Evolutionary conservation across 2,888 invertebrate genomes (phyloP).

Genomic region (Andrena marginata): DNA sequence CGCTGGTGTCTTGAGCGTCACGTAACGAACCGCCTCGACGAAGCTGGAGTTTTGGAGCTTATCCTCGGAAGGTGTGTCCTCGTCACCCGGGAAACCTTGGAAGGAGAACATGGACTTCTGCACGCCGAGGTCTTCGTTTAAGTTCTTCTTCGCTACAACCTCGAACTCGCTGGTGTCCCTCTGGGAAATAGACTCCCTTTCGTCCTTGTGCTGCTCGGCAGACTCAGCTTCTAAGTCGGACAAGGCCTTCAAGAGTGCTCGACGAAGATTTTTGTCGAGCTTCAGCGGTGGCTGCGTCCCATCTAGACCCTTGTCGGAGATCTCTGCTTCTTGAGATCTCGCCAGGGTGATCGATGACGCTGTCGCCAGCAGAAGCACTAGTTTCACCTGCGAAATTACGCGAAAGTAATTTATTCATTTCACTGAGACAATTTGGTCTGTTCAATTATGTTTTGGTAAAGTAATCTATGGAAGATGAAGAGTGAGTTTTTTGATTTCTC

Average conservation of each 20-base stretch:
- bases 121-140: conserved; percentile 69
- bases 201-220: conserved; percentile 84
- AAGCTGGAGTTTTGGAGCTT: conserved; percentile 83
- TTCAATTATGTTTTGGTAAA: no score
- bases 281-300: conserved; percentile 86
- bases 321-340: conserved; percentile 57
- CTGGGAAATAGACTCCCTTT: conserved; percentile 81
- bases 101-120: conserved; percentile 76
- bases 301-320: conserved; percentile 35
- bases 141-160: conserved; percentile 70
- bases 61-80: conserved; percentile 80
- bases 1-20: conserved; percentile 46
- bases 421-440: not conserved
- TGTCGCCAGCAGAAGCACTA: conserved; percentile 66
- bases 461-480: no score
- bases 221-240: conserved; percentile 90
- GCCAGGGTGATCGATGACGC: conserved; percentile 61
- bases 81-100: conserved; percentile 78
- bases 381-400: conserved; percentile 65
- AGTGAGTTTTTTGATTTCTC: no score
- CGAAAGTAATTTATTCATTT: not conserved
- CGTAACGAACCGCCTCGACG: conserved; percentile 77
- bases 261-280: conserved; percentile 90
- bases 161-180: conserved; percentile 81
- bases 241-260: conserved; percentile 91